Conservation (phyloP, 2,888 invertebrate species). For the Epsilonema sp. region DNA sequence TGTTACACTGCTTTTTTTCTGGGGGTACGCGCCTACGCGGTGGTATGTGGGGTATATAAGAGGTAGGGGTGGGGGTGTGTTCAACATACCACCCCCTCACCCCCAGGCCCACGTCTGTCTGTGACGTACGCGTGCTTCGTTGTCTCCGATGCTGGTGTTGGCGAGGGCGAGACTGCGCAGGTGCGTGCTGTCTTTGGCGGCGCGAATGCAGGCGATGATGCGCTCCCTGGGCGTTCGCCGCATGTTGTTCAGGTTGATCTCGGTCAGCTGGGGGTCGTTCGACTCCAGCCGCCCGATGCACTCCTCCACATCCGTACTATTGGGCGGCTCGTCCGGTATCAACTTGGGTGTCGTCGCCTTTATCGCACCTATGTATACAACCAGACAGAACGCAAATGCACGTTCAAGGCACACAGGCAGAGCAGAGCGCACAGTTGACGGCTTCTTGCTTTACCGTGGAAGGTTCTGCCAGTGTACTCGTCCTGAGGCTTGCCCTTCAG, state of each 20-base stretch:
- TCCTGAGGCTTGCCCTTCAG: conserved; percentile 30
- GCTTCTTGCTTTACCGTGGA: conserved; percentile 15
- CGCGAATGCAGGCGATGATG: conserved; percentile 66
- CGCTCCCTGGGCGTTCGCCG: conserved; percentile 93
- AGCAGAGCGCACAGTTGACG: no score
- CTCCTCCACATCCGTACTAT: conserved; percentile 80
- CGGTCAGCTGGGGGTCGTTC: conserved; percentile 62
- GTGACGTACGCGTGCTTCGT: conserved; percentile 54
- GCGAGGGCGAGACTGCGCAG: conserved; percentile 74
- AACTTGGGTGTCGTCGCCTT: conserved; percentile 76
- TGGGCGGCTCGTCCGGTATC: conserved; percentile 83
- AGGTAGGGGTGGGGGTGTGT: not conserved
- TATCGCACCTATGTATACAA: conserved; percentile 60
- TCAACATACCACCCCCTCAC: conserved; percentile 19
- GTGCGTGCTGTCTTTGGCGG: conserved; percentile 67
- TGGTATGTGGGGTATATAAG: not conserved
- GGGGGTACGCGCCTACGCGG: no score
- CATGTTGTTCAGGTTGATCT: conserved; percentile 98
- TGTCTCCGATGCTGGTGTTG: conserved; percentile 78
- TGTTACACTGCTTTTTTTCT: no score
- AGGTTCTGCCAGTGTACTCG: conserved; percentile 23
- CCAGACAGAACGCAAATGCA: no score
- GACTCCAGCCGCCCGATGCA: conserved; percentile 60
- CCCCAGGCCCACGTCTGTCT: conserved; percentile 13
- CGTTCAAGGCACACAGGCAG: no score